phyloP scores from a whole-genome alignment of 2,797 vertebrate genomes.

The Sitta carolinensis region DNA sequence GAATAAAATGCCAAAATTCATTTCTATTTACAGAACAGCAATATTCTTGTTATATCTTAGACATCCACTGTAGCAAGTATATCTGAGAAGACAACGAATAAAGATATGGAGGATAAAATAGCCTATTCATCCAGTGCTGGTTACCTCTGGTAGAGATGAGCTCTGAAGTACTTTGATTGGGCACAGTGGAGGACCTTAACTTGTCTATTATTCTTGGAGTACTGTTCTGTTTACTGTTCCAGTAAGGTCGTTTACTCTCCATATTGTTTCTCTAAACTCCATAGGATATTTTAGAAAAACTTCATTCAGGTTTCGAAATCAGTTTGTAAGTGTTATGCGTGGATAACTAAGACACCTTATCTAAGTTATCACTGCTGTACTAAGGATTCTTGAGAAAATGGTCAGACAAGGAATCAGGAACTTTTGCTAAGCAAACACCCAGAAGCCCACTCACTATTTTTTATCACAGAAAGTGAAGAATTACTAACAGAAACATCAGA shows the following conservation, averaged over 20 bases:
- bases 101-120: neutral
- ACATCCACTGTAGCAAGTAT: neutral
- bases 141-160: neutral
- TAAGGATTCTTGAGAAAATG: neutral
- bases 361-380: neutral
- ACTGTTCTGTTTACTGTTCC: neutral
- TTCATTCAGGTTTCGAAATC: neutral
- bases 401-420: neutral
- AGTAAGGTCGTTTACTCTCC: neutral
- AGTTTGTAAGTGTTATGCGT: neutral
- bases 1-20: neutral
- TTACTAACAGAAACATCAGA: neutral
- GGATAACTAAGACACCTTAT: neutral
- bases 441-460: neutral
- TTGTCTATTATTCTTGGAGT: neutral
- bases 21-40: neutral
- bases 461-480: neutral
- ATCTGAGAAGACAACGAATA: neutral
- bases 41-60: neutral
- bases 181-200: neutral
- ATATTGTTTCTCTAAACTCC: neutral
- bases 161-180: neutral
- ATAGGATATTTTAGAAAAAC: neutral
- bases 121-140: neutral
- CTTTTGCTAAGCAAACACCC: neutral